These are phyloP conservation scores for Listronotus oregonensis DNA, from an alignment of 1,140 invertebrate genomes.

Conservation along the genomic window DNA sequence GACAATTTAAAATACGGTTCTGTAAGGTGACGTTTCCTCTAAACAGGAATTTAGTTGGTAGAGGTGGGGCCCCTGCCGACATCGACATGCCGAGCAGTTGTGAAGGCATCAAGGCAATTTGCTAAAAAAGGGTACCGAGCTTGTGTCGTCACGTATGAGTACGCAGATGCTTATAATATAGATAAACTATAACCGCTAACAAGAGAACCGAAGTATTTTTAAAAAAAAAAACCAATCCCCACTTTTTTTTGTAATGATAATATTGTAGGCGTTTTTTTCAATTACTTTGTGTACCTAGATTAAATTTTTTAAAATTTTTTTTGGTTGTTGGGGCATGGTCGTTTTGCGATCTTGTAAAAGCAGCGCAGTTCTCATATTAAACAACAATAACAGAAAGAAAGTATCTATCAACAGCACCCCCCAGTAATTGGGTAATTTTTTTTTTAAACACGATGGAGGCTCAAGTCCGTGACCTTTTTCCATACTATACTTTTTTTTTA, in stretches of 20 bases:
- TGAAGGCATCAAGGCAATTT: slow-evolving; percentile 32
- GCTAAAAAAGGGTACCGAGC: slow-evolving; percentile 31
- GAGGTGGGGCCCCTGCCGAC: slow-evolving; percentile 34
- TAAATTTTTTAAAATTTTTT: slow-evolving; percentile 1
- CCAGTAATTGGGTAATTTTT: too few relatives aligned
- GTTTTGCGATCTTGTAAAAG: slow-evolving; percentile 6
- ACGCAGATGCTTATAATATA: slow-evolving; percentile 26
- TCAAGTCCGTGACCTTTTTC: too few relatives aligned
- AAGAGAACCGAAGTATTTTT: too few relatives aligned
- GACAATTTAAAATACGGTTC: slow-evolving; percentile 25
- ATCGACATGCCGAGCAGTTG: slow-evolving; percentile 26
- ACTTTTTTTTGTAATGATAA: too few relatives aligned
- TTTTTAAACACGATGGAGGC: too few relatives aligned
- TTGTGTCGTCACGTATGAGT: slow-evolving; percentile 21
- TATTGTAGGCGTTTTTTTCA: too few relatives aligned
- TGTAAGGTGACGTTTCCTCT: slow-evolving; percentile 37
- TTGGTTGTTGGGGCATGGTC: slow-evolving; percentile 22
- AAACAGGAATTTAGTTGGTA: slow-evolving; percentile 41
- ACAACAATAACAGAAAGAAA: too few relatives aligned
- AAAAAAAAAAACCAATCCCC: too few relatives aligned
- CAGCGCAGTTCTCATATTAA: too few relatives aligned
- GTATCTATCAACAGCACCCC: too few relatives aligned
- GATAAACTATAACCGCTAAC: slow-evolving; percentile 15
- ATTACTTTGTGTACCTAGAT: neutral
- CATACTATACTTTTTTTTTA: too few relatives aligned